Base-by-base conservation (phyloP, 2,113 vertebrate genomes). In the Melanotaenia duboulayi region DNA sequence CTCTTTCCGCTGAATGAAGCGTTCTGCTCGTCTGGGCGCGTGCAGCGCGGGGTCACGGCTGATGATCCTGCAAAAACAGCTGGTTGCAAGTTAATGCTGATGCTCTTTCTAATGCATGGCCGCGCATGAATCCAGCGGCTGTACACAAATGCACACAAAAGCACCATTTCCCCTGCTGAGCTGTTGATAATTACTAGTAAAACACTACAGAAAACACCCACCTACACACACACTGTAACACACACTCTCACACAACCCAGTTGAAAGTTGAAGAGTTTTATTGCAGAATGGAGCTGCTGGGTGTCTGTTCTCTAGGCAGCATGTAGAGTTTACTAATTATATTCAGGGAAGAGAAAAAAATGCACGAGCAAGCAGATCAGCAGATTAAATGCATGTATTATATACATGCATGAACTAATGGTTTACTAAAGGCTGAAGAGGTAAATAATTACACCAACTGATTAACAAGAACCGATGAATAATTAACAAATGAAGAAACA, bases 171-270 rank as follows among this genome's bases (percentile, higher is more conserved):
- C 49, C 85, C 83, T 73, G 83, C 82, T 77, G 87, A 78, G 80
- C 37, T 76, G 82, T 63, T 74, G 81, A 86, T 85, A 89, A 89
- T 78, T 89, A 87, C 77, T 79, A 81, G 64, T 81, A 77, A 78
- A 85, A 80, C 80, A 77, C 68, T 79, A 80, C 77, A 78, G 65
- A 80, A 77, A 87, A 83, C 82, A 79, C 51, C 57, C 57, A 82
- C 76, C 9, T 35, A 80, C 70, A 65, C 62, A 50, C 48, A n/a
- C 56, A n/a, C 46, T 7, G 1, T 2, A 2, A 61, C 55, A 46
- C 51, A 62, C 57, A 67, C 52, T 12, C 8, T 28, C 28, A 28
- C 28, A 28, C 28, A 28, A 28, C 28, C 3, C 23, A 23, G 60
- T 67, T 39, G 37, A 51, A 56, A 28, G 4, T 35, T 35, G 32